A percentile compares a stretch with the other conserved stretches of the same genome.
These are phyloP conservation scores for Hyperoplus immaculatus DNA, from an alignment of 2,797 vertebrate genomes.

Conservation along the genomic window DNA sequence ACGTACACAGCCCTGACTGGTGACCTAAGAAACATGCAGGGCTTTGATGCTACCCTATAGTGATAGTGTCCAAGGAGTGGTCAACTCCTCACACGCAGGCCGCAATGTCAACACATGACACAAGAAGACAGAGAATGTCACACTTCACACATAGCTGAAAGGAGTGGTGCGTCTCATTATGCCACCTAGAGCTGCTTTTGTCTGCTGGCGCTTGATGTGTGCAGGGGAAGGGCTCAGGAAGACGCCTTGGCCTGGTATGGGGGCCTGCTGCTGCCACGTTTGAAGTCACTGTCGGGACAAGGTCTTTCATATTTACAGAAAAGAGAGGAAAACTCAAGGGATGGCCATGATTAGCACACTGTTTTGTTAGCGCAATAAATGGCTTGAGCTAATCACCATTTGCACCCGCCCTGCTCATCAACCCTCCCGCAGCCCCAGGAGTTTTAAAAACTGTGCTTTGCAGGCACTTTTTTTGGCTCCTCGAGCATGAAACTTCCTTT, in stretches of 20 bases:
- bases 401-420: slow-evolving; percentile 76
- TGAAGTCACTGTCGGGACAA: slow-evolving; percentile 82
- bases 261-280: slow-evolving; percentile 75
- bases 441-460: slow-evolving; percentile 79
- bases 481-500: slow-evolving; percentile 83
- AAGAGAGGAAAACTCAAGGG: slow-evolving; percentile 75
- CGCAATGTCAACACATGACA: slow-evolving; percentile 72
- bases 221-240: slow-evolving; percentile 71
- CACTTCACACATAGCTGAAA: slow-evolving; percentile 80
- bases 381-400: slow-evolving; percentile 73
- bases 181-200: slow-evolving; percentile 84
- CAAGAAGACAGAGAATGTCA: slow-evolving; percentile 75
- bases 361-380: slow-evolving; percentile 79
- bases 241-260: slow-evolving; percentile 76
- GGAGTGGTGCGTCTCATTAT: slow-evolving; percentile 80
- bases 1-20: slow-evolving; percentile 59
- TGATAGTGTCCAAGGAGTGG: slow-evolving; percentile 61
- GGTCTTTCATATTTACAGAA: slow-evolving; percentile 85
- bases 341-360: slow-evolving; percentile 78
- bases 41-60: slow-evolving; percentile 71
- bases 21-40: slow-evolving; percentile 64
- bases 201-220: slow-evolving; percentile 81
- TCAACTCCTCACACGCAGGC: slow-evolving; percentile 65
- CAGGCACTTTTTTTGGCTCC: slow-evolving; percentile 77
- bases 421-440: slow-evolving; percentile 73